These are phyloP conservation scores for Melipona bicolor DNA, from an alignment of 2,888 invertebrate species.

Conservation along the genomic window DNA sequence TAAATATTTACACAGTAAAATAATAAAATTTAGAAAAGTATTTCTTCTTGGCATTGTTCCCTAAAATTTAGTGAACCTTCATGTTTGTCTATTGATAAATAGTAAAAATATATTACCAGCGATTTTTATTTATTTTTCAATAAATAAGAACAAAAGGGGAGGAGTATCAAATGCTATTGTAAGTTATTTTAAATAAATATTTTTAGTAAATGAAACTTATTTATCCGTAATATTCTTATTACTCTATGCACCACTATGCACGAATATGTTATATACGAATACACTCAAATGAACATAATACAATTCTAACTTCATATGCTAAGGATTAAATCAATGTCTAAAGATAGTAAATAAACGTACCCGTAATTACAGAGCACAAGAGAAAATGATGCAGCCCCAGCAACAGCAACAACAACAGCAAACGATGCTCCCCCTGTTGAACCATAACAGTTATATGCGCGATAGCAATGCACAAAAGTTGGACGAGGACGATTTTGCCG, in stretches of 20 bases:
- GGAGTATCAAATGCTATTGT: neutral
- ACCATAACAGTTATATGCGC: slow-evolving; percentile 80
- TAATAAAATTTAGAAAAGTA: too few species aligned
- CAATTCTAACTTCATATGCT: neutral
- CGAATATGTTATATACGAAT: neutral
- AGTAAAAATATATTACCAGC: neutral
- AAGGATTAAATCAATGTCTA: neutral
- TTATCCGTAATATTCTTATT: neutral
- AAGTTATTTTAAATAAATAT: neutral
- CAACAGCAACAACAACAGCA: slow-evolving; percentile 77
- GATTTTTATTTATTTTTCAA: neutral
- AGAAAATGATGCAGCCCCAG: slow-evolving; percentile 68
- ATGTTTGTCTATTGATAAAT: neutral
- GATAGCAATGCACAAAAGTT: slow-evolving; percentile 75
- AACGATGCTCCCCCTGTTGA: slow-evolving; percentile 82
- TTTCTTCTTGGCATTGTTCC: too few species aligned
- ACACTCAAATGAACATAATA: neutral
- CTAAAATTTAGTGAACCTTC: too few species aligned
- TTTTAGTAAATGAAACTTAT: neutral
- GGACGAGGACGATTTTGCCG: slow-evolving; percentile 88
- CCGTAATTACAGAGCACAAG: slow-evolving; percentile 63
- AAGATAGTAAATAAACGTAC: neutral
- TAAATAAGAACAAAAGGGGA: neutral
- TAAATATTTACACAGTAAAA: too few species aligned
- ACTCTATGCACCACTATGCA: neutral